A percentile compares a stretch with the other conserved stretches of the same genome.
phyloP scores from a whole-genome alignment of 2,113 vertebrate genomes.

The Scophthalmus maximus region DNA sequence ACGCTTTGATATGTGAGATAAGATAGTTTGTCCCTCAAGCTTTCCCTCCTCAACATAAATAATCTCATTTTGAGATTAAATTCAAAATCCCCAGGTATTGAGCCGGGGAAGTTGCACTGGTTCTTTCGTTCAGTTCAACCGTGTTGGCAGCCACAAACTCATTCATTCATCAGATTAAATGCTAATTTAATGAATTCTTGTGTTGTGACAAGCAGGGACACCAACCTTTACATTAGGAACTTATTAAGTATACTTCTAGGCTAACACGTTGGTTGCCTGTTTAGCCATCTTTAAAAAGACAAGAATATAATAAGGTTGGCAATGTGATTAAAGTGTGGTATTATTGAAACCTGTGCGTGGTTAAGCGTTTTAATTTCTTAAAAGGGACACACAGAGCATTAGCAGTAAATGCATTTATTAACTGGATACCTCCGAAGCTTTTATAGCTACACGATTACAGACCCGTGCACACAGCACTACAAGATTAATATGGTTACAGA shows the following conservation, averaged over 20 bases:
- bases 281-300: no score
- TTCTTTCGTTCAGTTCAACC: not conserved
- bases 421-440: constrained; percentile 11
- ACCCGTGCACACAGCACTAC: not conserved
- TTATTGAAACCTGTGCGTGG: no score
- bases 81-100: constrained; percentile 27
- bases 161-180: constrained; percentile 7
- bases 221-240: not conserved
- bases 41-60: constrained; percentile 38
- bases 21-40: constrained; percentile 46
- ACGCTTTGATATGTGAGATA: constrained; percentile 42
- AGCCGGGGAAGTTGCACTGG: not conserved
- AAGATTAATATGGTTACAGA: not conserved
- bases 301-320: not conserved
- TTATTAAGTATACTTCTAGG: no score
- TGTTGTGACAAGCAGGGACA: not conserved
- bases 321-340: constrained; percentile 17
- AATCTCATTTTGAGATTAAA: constrained; percentile 47
- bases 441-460: not conserved
- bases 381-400: not conserved
- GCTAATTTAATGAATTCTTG: not conserved
- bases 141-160: not conserved
- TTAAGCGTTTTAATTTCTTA: constrained; percentile 19
- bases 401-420: constrained; percentile 39
- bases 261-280: no score